Base-by-base conservation (phyloP, 2,113 vertebrate species). In the Panthera uncia region DNA sequence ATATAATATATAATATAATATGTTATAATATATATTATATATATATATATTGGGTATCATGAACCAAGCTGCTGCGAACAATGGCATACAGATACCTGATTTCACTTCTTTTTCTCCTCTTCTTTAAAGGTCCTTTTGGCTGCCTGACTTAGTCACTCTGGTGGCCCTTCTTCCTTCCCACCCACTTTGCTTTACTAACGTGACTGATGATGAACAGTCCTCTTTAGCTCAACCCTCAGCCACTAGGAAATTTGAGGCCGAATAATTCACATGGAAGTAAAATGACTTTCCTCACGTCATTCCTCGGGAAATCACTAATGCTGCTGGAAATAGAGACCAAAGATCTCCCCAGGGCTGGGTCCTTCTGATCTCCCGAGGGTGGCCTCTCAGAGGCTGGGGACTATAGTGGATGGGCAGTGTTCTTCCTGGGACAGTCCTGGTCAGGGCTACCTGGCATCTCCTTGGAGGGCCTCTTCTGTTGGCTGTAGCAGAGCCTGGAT, bases 1-100 rank as follows among this genome's bases (percentile, higher is more conserved):
- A 41, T 41, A 41, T 41, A 41, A 41, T 41, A 41, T 41, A 41
- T 15, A n/a, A 31, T 19, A 52, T 8, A 31, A 29, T 25, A 76
- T 76, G 0, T 5, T 41, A 45, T 45, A 29, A 15, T 16, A 41
- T 41, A 41, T 1, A 41, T 41, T 36, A 29, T 13, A 65, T 65
- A 38, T 45, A 65, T 12, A 65, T 65, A 29, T 13, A 65, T 65
- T 48, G 33, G 18, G 45, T 52, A 2, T 13, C 33, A 31, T 57
- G 55, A 23, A 52, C 38, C 33, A 18, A 0, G 6, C 27, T 25
- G 1, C 57, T 48, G 1, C 69, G 83, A 38, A n/a, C 7, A 8
- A 0, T 13, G 19, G 1, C 1, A 18, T 23, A 1, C 13, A 85
- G 29, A 45, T 2, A 7, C 41, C 27, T 23, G 31, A 36, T 61